A percentile compares a stretch with the other conserved stretches of the same genome.
These are phyloP conservation scores for Centropus bengalensis DNA, from an alignment of 2,113 vertebrate genomes.

Conservation along the genomic window DNA sequence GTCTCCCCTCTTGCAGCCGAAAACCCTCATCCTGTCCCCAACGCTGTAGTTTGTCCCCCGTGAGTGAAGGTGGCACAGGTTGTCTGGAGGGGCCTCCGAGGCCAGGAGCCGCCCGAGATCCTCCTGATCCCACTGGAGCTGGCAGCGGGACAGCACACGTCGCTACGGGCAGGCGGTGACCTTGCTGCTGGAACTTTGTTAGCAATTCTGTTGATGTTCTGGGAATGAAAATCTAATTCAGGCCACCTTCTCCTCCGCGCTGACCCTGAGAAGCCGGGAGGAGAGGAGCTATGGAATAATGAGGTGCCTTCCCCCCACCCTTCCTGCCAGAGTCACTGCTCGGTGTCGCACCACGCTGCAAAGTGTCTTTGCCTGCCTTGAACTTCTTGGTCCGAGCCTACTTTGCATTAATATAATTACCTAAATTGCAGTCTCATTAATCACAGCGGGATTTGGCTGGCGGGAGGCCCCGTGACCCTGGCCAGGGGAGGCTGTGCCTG, in stretches of 20 bases:
- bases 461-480: background rate
- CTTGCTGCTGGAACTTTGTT: slow-evolving; percentile 50
- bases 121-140: fast-evolving
- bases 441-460: background rate
- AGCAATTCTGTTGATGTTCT: slow-evolving; percentile 52
- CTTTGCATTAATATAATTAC: slow-evolving; percentile 27
- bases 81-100: background rate
- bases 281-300: slow-evolving; percentile 46
- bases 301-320: background rate
- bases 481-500: background rate
- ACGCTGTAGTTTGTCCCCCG: background rate
- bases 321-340: slow-evolving; percentile 3
- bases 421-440: slow-evolving; percentile 33
- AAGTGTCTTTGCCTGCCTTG: slow-evolving; percentile 41
- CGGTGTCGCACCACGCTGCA: background rate
- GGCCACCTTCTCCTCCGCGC: slow-evolving; percentile 58
- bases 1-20: too few relatives aligned
- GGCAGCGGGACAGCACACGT: background rate
- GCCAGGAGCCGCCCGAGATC: background rate
- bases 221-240: slow-evolving; percentile 54
- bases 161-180: background rate
- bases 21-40: too few relatives aligned
- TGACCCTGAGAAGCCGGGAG: slow-evolving; percentile 53
- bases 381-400: background rate
- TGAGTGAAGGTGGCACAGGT: background rate